A percentile compares a stretch with the other conserved stretches of the same genome.
Conservation (phyloP, 2,888 invertebrate genomes). For the Timema cristinae region DNA sequence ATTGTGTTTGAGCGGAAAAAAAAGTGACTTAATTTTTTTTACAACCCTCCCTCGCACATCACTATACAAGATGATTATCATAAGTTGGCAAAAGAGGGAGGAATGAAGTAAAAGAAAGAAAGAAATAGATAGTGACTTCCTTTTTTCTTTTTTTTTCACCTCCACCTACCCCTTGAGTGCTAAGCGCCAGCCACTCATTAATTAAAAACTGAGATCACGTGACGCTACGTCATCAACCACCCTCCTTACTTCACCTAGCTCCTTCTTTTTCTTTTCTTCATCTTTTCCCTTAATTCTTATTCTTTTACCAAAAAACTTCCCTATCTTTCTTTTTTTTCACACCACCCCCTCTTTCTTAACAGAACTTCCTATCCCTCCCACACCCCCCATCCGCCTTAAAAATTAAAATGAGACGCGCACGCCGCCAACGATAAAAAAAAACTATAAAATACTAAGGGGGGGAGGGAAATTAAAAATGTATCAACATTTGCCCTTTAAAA, state of each 20-base stretch:
- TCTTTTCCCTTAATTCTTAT: conserved; percentile 29
- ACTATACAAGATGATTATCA: conserved; percentile 16
- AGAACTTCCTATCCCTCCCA: conserved; percentile 24
- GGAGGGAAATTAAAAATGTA: conserved; percentile 26
- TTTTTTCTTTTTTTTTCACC: conserved; percentile 1
- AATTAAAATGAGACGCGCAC: conserved; percentile 26
- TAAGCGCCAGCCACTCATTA: conserved; percentile 25
- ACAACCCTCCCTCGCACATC: conserved; percentile 13
- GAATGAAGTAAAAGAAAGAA: conserved; percentile 5
- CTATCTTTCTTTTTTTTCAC: conserved; percentile 36
- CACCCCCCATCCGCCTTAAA: conserved; percentile 19
- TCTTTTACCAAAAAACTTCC: conserved; percentile 34
- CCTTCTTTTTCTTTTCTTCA: conserved; percentile 22
- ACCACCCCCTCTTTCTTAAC: conserved; percentile 26
- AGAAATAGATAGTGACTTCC: neutral
- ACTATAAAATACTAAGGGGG: conserved; percentile 9
- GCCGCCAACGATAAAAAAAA: conserved; percentile 21
- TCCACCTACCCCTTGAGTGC: conserved; percentile 7
- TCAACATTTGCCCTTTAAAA: conserved; percentile 15
- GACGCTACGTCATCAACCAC: conserved; percentile 28
- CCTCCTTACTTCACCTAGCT: conserved; percentile 23
- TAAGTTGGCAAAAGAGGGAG: conserved; percentile 13
- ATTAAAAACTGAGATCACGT: conserved; percentile 31
- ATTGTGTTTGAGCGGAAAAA: neutral
- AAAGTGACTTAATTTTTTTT: conserved; percentile 1